phyloP scores from a whole-genome alignment of 2,888 invertebrate genomes.

The Steinernema carpocapsae region DNA sequence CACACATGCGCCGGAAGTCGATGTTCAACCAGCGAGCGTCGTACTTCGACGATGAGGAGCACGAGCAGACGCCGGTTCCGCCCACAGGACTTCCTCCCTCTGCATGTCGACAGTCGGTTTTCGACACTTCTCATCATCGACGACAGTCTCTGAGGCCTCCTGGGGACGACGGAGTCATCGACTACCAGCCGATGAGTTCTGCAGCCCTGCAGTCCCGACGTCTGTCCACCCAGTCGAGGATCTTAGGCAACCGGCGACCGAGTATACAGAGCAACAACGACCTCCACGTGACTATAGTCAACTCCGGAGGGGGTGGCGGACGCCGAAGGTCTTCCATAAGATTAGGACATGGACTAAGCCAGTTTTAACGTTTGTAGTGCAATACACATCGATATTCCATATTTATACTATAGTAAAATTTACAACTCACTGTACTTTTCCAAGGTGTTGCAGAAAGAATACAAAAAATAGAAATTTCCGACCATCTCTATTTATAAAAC shows the following conservation, averaged over 20 bases:
- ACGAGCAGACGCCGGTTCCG: not conserved
- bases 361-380: not conserved
- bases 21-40: constrained; percentile 3
- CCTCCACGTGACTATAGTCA: constrained; percentile 15
- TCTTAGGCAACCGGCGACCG: not conserved
- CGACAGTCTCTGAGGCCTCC: constrained; percentile 1
- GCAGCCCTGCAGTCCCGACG: not conserved
- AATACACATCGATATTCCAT: not conserved
- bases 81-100: not conserved
- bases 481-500: not conserved
- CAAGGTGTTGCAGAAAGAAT: not conserved
- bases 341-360: too few relatives aligned
- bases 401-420: constrained; percentile 30
- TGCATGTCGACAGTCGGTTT: not conserved
- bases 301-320: not conserved
- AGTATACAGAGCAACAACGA: constrained; percentile 32
- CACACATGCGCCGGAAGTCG: not conserved
- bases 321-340: constrained; percentile 2
- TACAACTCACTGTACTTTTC: constrained; percentile 1
- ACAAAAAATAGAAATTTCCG: constrained; percentile 5
- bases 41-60: not conserved
- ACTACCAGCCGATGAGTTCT: not conserved
- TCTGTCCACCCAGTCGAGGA: constrained; percentile 13
- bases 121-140: not conserved
- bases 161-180: not conserved